phyloP scores from a whole-genome alignment of 2,888 invertebrate species.

The Hydraecia micacea region DNA sequence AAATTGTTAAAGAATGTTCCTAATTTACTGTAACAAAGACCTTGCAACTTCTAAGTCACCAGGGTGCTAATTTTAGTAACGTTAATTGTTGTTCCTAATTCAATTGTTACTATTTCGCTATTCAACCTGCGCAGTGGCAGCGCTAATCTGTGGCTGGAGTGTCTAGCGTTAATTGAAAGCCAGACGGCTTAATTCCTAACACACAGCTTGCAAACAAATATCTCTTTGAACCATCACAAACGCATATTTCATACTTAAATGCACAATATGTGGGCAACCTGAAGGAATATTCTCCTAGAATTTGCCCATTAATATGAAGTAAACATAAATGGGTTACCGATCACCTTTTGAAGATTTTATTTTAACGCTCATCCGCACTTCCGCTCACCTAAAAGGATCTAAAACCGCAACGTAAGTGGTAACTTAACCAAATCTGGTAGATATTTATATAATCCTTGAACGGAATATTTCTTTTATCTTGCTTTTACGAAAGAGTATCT shows the following conservation, averaged over 20 bases:
- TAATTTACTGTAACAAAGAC: slow-evolving; percentile 65
- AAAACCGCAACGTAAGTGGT: slow-evolving; percentile 34
- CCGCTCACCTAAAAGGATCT: slow-evolving; percentile 21
- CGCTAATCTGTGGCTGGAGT: slow-evolving; percentile 70
- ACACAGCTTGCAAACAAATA: slow-evolving; percentile 73
- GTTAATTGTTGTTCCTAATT: slow-evolving; percentile 71
- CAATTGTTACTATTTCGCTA: slow-evolving; percentile 74
- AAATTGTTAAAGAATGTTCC: slow-evolving; percentile 39
- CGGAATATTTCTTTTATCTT: slow-evolving; percentile 12
- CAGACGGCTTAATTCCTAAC: slow-evolving; percentile 82
- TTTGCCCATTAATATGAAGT: slow-evolving; percentile 17
- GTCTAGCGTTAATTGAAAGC: slow-evolving; percentile 80
- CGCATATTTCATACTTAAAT: slow-evolving; percentile 13
- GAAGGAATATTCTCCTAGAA: slow-evolving; percentile 4
- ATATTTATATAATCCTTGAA: slow-evolving; percentile 21
- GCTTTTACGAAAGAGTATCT: not conserved
- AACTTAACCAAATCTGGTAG: not conserved
- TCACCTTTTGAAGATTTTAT: slow-evolving; percentile 55
- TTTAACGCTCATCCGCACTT: slow-evolving; percentile 25
- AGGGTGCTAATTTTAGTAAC: slow-evolving; percentile 73
- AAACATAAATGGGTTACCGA: slow-evolving; percentile 26
- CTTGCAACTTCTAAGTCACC: slow-evolving; percentile 57
- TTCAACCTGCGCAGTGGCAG: slow-evolving; percentile 67
- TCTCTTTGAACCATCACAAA: slow-evolving; percentile 50
- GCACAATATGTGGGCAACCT: not conserved